These are phyloP conservation scores for Orientallactaga sibirica DNA, from an alignment of 2,797 vertebrate genomes.

Conservation along the genomic window DNA sequence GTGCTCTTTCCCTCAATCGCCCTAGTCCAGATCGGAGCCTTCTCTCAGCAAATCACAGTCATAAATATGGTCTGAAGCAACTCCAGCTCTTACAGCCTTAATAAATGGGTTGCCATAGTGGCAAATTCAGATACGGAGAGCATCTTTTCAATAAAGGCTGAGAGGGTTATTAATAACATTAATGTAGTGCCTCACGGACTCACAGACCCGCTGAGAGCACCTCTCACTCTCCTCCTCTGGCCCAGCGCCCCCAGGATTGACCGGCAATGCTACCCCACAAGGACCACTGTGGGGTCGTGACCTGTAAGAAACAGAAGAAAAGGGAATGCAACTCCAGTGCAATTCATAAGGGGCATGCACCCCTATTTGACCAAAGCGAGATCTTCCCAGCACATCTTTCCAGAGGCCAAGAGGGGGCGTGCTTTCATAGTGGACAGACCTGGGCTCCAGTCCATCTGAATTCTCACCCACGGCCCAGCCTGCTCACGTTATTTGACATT, in stretches of 20 bases:
- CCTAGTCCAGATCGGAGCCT: constrained; percentile 85
- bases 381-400: neutral
- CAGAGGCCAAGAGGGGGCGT: rapidly evolving
- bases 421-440: neutral
- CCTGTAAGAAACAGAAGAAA: neutral
- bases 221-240: constrained; percentile 66
- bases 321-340: neutral
- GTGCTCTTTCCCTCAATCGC: constrained; percentile 81
- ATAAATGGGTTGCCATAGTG: constrained; percentile 89
- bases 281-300: neutral
- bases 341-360: neutral
- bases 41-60: constrained; percentile 89
- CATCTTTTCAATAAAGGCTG: constrained; percentile 91
- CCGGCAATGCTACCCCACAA: neutral
- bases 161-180: constrained; percentile 92
- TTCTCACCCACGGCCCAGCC: neutral
- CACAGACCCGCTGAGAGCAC: constrained; percentile 79
- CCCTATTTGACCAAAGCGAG: constrained; percentile 27
- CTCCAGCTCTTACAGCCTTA: constrained; percentile 89
- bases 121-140: constrained; percentile 89
- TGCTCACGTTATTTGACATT: neutral
- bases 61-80: constrained; percentile 90
- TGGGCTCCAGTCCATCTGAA: neutral
- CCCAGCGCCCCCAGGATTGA: neutral
- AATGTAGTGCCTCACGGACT: constrained; percentile 85